Percentiles rank a stretch among this genome's conserved stretches.
phyloP scores from a whole-genome alignment of 2,888 invertebrate genomes.

The Rhingia rostrata region DNA sequence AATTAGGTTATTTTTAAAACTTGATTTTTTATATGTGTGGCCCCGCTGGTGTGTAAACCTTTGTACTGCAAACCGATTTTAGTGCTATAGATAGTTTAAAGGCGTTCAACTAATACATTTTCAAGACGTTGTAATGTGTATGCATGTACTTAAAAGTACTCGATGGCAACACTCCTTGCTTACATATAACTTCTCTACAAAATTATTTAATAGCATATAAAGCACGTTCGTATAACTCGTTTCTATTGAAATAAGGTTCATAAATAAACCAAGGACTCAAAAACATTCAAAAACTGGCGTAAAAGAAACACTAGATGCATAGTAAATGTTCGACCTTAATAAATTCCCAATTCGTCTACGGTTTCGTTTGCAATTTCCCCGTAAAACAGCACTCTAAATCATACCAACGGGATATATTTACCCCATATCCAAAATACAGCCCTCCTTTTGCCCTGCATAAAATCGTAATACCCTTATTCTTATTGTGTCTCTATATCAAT shows the following conservation, averaged over 20 bases:
- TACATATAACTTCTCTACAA: too few species aligned
- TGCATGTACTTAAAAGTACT: too few species aligned
- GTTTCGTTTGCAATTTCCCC: conserved; percentile 10
- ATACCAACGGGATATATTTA: conserved; percentile 9
- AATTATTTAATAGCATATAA: too few species aligned
- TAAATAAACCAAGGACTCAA: not conserved
- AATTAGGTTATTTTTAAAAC: too few species aligned
- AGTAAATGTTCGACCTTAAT: conserved; percentile 24
- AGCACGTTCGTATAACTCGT: too few species aligned
- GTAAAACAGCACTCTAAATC: conserved; percentile 18
- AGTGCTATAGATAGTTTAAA: too few species aligned
- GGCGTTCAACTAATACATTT: too few species aligned
- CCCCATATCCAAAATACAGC: conserved; percentile 1
- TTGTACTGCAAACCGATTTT: too few species aligned
- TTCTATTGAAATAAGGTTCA: not conserved
- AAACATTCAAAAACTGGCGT: conserved; percentile 5
- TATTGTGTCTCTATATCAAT: not conserved
- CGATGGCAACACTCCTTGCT: too few species aligned
- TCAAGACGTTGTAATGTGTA: too few species aligned
- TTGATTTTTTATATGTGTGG: too few species aligned
- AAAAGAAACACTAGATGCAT: conserved; percentile 14
- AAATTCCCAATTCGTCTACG: not conserved
- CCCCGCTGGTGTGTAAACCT: too few species aligned
- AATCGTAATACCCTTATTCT: not conserved
- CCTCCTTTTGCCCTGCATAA: not conserved